Conservation (phyloP, 2,797 vertebrate species). For the Gymnothorax reevesii region DNA sequence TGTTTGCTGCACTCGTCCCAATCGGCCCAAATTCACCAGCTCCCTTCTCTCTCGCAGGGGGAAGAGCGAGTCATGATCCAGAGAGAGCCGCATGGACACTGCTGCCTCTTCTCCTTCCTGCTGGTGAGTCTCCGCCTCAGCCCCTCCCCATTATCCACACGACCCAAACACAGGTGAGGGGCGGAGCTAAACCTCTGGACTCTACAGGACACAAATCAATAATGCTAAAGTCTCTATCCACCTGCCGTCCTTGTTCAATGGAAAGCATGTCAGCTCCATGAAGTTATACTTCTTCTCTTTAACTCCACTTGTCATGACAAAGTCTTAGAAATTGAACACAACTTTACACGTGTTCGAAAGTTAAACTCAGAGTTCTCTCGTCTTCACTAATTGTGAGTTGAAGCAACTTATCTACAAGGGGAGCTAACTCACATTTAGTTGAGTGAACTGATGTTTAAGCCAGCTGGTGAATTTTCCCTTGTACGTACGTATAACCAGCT, state of each 20-base stretch:
- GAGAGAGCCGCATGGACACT: constrained; percentile 68
- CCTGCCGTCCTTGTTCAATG: background rate
- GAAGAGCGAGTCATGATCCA: constrained; percentile 75
- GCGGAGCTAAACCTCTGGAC: constrained; percentile 40
- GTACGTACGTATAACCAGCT: constrained; percentile 40
- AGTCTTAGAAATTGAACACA: no score
- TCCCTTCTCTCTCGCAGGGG: constrained; percentile 48
- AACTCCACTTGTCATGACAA: no score
- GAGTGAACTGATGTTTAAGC: no score
- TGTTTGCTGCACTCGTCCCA: background rate
- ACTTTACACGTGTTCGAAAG: no score
- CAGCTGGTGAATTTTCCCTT: constrained; percentile 25
- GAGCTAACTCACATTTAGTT: no score
- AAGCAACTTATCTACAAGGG: no score
- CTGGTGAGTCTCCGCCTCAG: constrained; percentile 74
- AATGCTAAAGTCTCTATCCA: constrained; percentile 13
- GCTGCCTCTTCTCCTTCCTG: constrained; percentile 78
- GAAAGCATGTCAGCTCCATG: no score
- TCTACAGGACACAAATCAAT: constrained; percentile 17
- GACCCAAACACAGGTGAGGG: constrained; percentile 28
- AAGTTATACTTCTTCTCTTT: no score
- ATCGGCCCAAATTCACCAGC: constrained; percentile 22
- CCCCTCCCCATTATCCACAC: background rate
- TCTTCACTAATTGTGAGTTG: no score
- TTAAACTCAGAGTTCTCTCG: no score